Evolutionary conservation across 2,888 invertebrate genomes (phyloP).

Genomic region (Alloplasta piceator): DNA sequence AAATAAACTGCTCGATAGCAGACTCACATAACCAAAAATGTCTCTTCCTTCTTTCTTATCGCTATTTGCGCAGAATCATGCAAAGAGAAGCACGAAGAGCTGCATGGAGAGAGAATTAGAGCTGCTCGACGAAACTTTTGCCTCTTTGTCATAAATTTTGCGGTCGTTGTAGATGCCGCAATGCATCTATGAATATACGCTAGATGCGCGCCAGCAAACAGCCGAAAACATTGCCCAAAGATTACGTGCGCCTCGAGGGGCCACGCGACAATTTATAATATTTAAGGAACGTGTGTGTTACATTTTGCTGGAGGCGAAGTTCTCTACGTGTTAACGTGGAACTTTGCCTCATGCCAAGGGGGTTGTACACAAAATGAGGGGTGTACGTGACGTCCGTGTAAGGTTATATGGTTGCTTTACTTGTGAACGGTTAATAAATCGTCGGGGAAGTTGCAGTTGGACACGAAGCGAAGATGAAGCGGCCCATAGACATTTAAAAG

Average conservation of each 20-base stretch:
- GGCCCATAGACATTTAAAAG: conserved; percentile 23
- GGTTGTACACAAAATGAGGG: neutral
- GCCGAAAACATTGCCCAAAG: conserved; percentile 11
- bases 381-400: neutral
- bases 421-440: conserved; percentile 32
- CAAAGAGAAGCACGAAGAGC: neutral
- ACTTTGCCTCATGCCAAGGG: conserved; percentile 4
- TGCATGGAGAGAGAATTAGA: too few species aligned
- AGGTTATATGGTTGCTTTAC: neutral
- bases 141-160: conserved; percentile 25
- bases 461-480: conserved; percentile 61
- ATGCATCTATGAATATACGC: neutral
- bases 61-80: conserved; percentile 1
- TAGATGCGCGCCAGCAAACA: too few species aligned
- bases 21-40: neutral
- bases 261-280: conserved; percentile 45
- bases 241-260: conserved; percentile 29
- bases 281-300: conserved; percentile 29
- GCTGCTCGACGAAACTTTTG: conserved; percentile 22
- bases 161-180: neutral
- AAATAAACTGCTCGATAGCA: too few species aligned
- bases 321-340: neutral
- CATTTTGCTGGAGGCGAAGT: conserved; percentile 17
- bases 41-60: conserved; percentile 2
- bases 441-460: conserved; percentile 53